Evolutionary conservation across 2,888 invertebrate species (phyloP).

Genomic region (Andrena chrysosceles): DNA sequence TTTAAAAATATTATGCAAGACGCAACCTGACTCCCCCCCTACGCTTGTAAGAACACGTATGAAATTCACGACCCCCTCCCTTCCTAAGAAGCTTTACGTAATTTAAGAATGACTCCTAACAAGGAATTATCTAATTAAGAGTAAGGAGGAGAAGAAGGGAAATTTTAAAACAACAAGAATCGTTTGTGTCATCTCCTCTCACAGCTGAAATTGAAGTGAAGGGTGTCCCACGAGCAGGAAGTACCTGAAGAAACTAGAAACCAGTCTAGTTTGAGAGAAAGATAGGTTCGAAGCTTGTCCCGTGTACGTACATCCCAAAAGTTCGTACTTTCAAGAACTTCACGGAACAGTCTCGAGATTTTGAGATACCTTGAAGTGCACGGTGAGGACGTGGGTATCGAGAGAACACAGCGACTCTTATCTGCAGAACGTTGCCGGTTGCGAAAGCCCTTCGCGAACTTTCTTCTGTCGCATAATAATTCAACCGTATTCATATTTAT

Average conservation of each 20-base stretch:
- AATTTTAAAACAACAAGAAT: too few species aligned
- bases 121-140: too few species aligned
- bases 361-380: background rate
- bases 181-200: too few species aligned
- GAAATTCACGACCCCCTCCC: too few species aligned
- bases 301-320: slow-evolving; percentile 7
- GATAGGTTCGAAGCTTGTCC: background rate
- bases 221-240: background rate
- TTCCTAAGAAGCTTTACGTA: too few species aligned
- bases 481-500: slow-evolving; percentile 73
- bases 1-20: too few species aligned
- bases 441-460: slow-evolving; percentile 45
- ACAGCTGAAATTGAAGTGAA: too few species aligned
- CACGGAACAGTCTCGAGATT: background rate
- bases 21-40: too few species aligned
- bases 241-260: background rate
- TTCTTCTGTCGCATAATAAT: slow-evolving; percentile 68
- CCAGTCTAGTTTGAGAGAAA: background rate
- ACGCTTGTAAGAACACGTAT: too few species aligned
- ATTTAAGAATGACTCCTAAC: too few species aligned
- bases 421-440: slow-evolving; percentile 3
- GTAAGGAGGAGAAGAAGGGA: too few species aligned
- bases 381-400: slow-evolving; percentile 5
- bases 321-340: slow-evolving; percentile 9
- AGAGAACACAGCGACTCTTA: background rate